A percentile compares a stretch with the other conserved stretches of the same genome.
phyloP scores from a whole-genome alignment of 2,113 vertebrate genomes.

The Oryzias curvinotus region DNA sequence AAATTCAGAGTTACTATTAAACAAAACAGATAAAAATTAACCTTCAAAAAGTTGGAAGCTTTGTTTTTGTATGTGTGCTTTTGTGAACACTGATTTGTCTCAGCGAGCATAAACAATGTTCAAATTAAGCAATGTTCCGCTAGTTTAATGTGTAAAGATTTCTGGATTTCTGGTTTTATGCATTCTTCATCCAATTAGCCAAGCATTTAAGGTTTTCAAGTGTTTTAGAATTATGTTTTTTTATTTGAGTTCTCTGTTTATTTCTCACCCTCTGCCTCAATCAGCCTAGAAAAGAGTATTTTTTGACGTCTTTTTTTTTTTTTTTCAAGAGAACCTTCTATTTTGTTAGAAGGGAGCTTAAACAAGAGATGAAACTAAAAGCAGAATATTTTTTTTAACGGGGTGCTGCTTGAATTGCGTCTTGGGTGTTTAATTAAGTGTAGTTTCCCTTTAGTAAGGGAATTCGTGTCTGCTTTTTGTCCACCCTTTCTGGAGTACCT shows the following conservation, averaged over 20 bases:
- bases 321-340: conserved; percentile 61
- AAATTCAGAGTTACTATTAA: too few relatives aligned
- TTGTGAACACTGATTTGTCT: neutral
- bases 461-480: conserved; percentile 98
- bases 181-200: neutral
- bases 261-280: conserved; percentile 30
- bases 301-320: conserved; percentile 62
- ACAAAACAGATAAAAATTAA: too few relatives aligned
- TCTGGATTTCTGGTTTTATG: conserved; percentile 10
- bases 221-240: conserved; percentile 46
- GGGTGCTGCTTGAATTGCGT: conserved; percentile 89
- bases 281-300: conserved; percentile 53
- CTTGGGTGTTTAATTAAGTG: conserved; percentile 98
- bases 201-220: conserved; percentile 3
- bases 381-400: conserved; percentile 61
- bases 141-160: conserved; percentile 3
- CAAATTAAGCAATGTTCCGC: neutral
- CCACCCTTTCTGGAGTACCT: conserved; percentile 69
- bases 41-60: too few relatives aligned
- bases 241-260: conserved; percentile 42
- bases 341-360: conserved; percentile 65
- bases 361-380: conserved; percentile 46
- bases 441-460: conserved; percentile 94
- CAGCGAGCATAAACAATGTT: neutral
- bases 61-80: too few relatives aligned